Evolutionary conservation across 64 coral and sea anemone genomes (phyloP), one percentile per base, ranked within the genome.

Genomic region (Stichodactyla helianthus): DNA sequence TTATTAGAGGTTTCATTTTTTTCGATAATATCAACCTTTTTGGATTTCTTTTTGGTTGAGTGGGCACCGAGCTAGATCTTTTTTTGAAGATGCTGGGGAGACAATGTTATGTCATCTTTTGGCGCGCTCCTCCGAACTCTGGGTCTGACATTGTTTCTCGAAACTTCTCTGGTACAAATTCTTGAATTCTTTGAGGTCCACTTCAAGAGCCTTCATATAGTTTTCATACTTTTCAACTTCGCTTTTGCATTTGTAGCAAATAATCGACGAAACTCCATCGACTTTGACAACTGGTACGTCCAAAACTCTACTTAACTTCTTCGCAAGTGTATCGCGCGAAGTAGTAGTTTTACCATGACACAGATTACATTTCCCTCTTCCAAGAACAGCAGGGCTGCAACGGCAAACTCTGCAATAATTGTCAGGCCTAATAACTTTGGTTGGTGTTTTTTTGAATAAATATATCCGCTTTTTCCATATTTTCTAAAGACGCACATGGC

Each of bases 351-450:
- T 70, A 53, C 67, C 71, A 81, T 59, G 12, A 64, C 86, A 91
- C 23, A 86, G 61, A 60, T 91, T 82, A 31, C 71, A 86, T 76
- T 83, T 90, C 79, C 82, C 82, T 13, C 62, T 50, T 84, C 82
- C 82, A 77, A 83, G 52, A 15, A 84, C 76, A 53, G 82, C 79
- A 60, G 64, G 63, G 54, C 82, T 90, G 54, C 59, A 83, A 10
- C 81, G 52, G 52, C 88, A 89, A 83, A 89, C 88, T 89, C 88
- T 89, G 26, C 88, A 89, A 67, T 83, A 62, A 52, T 82, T 57
- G 27, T 67, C 53, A 14, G 59, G 85, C 70, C 64, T 86, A 23
- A 76, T 76, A 15, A 76, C 28, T 31, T 86, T 67, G 1, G 63
- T 86, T 51, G 84, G 84, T n/a, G 84, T 86, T 86, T 71, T 84